Base-by-base conservation (phyloP, 2,113 vertebrate genomes). In the Callithrix jacchus region DNA sequence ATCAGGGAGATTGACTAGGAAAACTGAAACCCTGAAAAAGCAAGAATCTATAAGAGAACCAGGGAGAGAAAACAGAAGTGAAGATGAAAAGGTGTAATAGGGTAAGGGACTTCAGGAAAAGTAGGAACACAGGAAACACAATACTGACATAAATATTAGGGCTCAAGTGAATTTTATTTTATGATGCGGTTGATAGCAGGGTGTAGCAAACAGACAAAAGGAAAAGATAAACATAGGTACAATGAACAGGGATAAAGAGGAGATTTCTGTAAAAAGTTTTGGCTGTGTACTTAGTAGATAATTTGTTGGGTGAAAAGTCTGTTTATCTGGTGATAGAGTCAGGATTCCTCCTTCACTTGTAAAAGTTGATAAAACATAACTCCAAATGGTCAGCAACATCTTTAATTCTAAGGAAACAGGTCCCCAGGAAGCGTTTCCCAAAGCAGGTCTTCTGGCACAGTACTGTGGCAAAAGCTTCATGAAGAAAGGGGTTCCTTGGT, bases 161-260 rank as follows among this genome's bases (percentile, higher is more conserved):
- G 35, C 18, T 71, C 20, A 37, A 66, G 49, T 77, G n/a, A 54
- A 61, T 91, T 83, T 87, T 92, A 89, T 54, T 95, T 93, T 80
- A 91, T 86, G 47, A 85, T 54, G 54, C 35, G 77, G 61, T 17
- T 85, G 27, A 79, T 30, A 66, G 25, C 64, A 71, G 5, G 0
- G 20, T 74, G 5, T 83, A 84, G 68, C 82, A 93, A 93, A 85
- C 23, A 77, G 45, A n/a, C 5, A 42, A 77, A 71, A 85, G 11
- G 45, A 74, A 92, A 92, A 77, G 42, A 56, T 20, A 77, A 58
- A 14, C 32, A 77, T 37, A 83, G 7, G 5, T 66, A 56, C n/a
- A 93, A 84, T 45, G 9, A 74, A 16, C 8, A 74, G 11, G 2
- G 11, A 81, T 47, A 64, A n/a, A n/a, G 6, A 49, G 40, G 35